Evolutionary conservation across 2,113 vertebrate species (phyloP).

Genomic region (Corapipo altera): DNA sequence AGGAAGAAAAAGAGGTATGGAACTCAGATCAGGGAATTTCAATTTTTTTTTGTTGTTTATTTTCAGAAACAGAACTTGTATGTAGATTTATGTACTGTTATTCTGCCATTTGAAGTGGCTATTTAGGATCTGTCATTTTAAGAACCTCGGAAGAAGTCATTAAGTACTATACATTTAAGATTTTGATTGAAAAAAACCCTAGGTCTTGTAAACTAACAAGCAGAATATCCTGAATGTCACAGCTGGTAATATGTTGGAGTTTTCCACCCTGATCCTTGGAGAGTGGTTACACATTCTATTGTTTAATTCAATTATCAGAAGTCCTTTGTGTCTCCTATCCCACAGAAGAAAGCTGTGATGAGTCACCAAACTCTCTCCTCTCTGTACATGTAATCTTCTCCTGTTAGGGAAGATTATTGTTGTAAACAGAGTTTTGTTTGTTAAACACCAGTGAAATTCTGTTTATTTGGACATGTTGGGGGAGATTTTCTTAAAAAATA

Average conservation of each 20-base stretch:
- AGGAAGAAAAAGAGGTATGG: slow-evolving; percentile 77
- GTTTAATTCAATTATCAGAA: neutral
- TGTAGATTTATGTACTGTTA: neutral
- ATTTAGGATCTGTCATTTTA: neutral
- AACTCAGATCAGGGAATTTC: neutral
- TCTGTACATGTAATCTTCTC: neutral
- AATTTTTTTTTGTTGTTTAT: neutral
- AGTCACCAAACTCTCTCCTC: neutral
- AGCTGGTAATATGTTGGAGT: neutral
- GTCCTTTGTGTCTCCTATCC: neutral
- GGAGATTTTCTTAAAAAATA: neutral
- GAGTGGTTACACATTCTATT: neutral
- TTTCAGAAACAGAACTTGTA: neutral
- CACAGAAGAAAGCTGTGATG: neutral
- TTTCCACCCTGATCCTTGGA: neutral
- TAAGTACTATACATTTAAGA: neutral
- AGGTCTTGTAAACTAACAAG: neutral
- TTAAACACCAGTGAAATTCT: neutral
- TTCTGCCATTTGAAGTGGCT: neutral
- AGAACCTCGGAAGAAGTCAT: neutral
- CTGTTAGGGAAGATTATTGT: neutral
- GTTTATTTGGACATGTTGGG: neutral
- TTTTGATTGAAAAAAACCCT: neutral
- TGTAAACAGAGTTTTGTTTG: neutral
- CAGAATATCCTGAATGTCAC: neutral